phyloP scores from a whole-genome alignment of 1,140 invertebrate species.

The Drosophila persimilis region DNA sequence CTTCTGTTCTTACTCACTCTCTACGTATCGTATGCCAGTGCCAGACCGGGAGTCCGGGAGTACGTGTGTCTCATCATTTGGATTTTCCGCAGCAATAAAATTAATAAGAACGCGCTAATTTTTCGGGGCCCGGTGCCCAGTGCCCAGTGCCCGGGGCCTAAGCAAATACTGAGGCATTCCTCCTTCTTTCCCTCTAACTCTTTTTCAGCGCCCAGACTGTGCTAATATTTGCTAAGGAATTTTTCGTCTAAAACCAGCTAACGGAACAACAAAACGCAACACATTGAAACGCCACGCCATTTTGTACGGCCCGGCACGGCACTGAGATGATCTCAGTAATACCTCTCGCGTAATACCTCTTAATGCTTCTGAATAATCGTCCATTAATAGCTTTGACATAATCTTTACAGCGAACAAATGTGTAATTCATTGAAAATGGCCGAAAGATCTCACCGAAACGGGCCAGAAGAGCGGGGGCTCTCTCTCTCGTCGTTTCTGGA shows the following conservation, averaged over 20 bases:
- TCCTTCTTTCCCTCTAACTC: conserved; percentile 48
- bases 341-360: conserved; percentile 6
- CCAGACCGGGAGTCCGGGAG: conserved; percentile 12
- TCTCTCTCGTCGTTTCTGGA: not conserved
- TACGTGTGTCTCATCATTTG: conserved; percentile 65
- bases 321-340: not conserved
- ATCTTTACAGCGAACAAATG: conserved; percentile 37
- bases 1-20: conserved; percentile 39
- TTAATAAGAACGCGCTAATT: conserved; percentile 82
- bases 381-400: conserved; percentile 49
- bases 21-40: conserved; percentile 7
- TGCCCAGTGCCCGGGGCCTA: conserved; percentile 42
- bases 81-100: conserved; percentile 80
- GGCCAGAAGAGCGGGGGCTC: conserved; percentile 17
- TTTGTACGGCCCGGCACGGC: conserved; percentile 30
- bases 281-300: conserved; percentile 61
- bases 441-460: conserved; percentile 20
- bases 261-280: not conserved
- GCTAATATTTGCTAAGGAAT: conserved; percentile 72
- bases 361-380: conserved; percentile 22
- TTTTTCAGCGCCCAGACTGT: conserved; percentile 54
- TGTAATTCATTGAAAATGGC: conserved; percentile 59
- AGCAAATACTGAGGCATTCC: conserved; percentile 55
- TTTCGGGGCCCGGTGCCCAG: conserved; percentile 46
- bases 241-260: conserved; percentile 27